Evolutionary conservation across 2,888 invertebrate genomes (phyloP).

Genomic region (Eristalis intricaria): DNA sequence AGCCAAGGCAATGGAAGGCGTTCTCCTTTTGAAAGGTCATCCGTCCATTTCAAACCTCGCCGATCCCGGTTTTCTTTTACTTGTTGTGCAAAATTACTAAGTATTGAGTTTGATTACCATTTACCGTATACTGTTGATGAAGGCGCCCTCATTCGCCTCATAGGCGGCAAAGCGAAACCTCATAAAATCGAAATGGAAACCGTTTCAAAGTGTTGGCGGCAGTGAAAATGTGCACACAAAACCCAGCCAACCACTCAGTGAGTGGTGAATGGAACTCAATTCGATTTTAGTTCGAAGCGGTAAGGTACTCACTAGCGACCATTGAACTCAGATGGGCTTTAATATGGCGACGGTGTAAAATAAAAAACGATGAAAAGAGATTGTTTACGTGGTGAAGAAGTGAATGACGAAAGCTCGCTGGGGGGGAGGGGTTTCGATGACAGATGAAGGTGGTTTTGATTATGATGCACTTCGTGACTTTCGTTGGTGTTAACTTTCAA

Average conservation of each 20-base stretch:
- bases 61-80: neutral
- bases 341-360: neutral
- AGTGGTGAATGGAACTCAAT: constrained; percentile 6
- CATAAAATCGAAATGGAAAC: constrained; percentile 5
- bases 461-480: neutral
- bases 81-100: neutral
- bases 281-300: neutral
- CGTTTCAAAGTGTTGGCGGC: neutral
- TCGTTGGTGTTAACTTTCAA: neutral
- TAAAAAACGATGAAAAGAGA: neutral
- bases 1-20: neutral
- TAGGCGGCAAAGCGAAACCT: neutral
- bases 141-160: constrained; percentile 36
- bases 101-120: neutral
- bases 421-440: neutral
- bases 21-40: neutral
- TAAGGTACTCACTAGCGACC: neutral
- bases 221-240: constrained; percentile 13
- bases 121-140: constrained; percentile 23
- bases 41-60: neutral
- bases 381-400: neutral
- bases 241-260: neutral
- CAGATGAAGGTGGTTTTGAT: neutral
- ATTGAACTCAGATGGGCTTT: neutral
- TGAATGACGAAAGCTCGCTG: neutral